Percentiles rank a stretch among this genome's conserved stretches.
These are phyloP conservation scores for Subanguina moxae DNA, from an alignment of 1,140 invertebrate genomes.

Conservation along the genomic window DNA sequence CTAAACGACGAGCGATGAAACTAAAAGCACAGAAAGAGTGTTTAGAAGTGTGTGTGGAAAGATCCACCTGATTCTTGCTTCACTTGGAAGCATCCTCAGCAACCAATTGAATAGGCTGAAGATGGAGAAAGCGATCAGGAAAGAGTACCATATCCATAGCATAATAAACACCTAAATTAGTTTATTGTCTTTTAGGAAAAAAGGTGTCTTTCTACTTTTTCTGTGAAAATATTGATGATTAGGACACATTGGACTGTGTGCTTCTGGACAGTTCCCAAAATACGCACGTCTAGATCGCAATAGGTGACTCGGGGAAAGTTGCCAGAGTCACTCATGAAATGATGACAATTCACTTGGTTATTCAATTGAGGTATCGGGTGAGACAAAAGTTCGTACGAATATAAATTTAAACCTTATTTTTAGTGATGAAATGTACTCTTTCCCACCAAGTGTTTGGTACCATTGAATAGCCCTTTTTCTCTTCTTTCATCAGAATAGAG, in stretches of 20 bases:
- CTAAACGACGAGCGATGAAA: constrained; percentile 51
- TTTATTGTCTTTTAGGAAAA: background rate
- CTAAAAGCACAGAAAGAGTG: constrained; percentile 6
- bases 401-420: no score
- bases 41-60: background rate
- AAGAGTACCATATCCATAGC: constrained; percentile 64
- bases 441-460: no score
- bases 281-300: constrained; percentile 56
- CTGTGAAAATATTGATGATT: constrained; percentile 61
- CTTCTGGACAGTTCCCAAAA: constrained; percentile 59
- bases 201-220: constrained; percentile 52
- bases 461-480: no score
- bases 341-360: background rate
- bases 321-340: constrained; percentile 46
- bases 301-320: constrained; percentile 60
- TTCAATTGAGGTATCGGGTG: background rate
- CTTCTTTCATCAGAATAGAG: no score
- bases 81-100: constrained; percentile 37
- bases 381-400: background rate
- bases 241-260: constrained; percentile 61
- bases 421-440: no score
- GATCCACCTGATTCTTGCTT: constrained; percentile 24
- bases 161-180: constrained; percentile 57
- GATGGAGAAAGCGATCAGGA: constrained; percentile 61
- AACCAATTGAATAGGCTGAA: constrained; percentile 51